phyloP scores from a whole-genome alignment of 2,888 invertebrate genomes.

The Dorcus hopei region DNA sequence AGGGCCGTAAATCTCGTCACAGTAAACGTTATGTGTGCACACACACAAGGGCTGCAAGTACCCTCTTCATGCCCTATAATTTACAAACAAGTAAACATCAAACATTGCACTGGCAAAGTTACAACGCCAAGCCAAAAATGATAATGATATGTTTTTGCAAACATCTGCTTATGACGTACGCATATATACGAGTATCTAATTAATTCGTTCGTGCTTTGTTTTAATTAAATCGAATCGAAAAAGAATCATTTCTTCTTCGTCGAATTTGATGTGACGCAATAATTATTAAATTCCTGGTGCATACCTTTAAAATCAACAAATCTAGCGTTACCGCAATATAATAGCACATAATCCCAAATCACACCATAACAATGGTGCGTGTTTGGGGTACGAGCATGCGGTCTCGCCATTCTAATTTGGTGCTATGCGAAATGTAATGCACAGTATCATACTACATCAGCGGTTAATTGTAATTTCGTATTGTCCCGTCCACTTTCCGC shows the following conservation, averaged over 20 bases:
- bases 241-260: too few species aligned
- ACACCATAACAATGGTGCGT: constrained; percentile 26
- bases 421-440: constrained; percentile 25
- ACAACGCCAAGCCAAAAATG: constrained; percentile 21
- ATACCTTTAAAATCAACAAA: constrained; percentile 26
- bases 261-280: constrained; percentile 10
- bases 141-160: constrained; percentile 23
- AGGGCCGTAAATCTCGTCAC: not conserved
- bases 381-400: constrained; percentile 21
- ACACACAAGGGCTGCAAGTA: constrained; percentile 2
- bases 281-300: constrained; percentile 25
- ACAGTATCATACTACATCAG: constrained; percentile 22
- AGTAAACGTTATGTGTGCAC: constrained; percentile 1
- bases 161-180: constrained; percentile 2
- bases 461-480: constrained; percentile 15
- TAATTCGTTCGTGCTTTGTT: too few species aligned
- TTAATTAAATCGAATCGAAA: too few species aligned
- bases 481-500: constrained; percentile 5
- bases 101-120: constrained; percentile 20
- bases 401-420: constrained; percentile 23
- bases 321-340: constrained; percentile 22
- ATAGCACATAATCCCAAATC: constrained; percentile 25
- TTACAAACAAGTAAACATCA: constrained; percentile 14
- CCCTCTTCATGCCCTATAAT: constrained; percentile 1
- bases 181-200: not conserved